Conservation (phyloP, 1,140 invertebrate genomes). For the Lordiphosa clarofinis region DNA sequence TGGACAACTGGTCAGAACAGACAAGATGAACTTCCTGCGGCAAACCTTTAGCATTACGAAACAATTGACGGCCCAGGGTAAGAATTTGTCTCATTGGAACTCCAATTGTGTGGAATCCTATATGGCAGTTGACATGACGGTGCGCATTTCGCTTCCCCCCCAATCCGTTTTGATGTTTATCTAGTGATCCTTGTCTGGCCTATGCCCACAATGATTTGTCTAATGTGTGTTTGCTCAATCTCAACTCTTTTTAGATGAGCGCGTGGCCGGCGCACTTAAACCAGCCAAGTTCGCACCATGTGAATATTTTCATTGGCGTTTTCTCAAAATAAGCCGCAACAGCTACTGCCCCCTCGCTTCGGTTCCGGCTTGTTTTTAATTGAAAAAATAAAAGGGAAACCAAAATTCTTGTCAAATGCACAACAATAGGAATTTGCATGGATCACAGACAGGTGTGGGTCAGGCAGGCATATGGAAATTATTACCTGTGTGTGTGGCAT, state of each 20-base stretch:
- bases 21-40: conserved; percentile 71
- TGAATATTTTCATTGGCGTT: conserved; percentile 64
- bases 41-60: conserved; percentile 78
- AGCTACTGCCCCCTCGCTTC: too few species aligned
- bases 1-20: too few species aligned
- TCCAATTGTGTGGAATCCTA: background rate
- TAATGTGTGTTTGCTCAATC: conserved; percentile 20
- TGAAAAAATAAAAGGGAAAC: conserved; percentile 32
- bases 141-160: conserved; percentile 23
- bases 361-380: conserved; percentile 41
- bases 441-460: conserved; percentile 46
- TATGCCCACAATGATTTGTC: conserved; percentile 30
- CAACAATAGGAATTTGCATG: conserved; percentile 50
- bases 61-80: conserved; percentile 68
- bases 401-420: conserved; percentile 32
- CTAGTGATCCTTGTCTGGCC: conserved; percentile 12
- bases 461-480: conserved; percentile 38
- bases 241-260: conserved; percentile 33
- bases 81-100: conserved; percentile 14
- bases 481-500: conserved; percentile 67
- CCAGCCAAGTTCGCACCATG: conserved; percentile 12
- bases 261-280: conserved; percentile 40
- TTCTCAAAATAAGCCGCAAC: conserved; percentile 44
- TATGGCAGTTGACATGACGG: conserved; percentile 19
- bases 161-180: conserved; percentile 13